Conservation (phyloP, 2,113 vertebrate genomes). For the Holacanthus passer region DNA sequence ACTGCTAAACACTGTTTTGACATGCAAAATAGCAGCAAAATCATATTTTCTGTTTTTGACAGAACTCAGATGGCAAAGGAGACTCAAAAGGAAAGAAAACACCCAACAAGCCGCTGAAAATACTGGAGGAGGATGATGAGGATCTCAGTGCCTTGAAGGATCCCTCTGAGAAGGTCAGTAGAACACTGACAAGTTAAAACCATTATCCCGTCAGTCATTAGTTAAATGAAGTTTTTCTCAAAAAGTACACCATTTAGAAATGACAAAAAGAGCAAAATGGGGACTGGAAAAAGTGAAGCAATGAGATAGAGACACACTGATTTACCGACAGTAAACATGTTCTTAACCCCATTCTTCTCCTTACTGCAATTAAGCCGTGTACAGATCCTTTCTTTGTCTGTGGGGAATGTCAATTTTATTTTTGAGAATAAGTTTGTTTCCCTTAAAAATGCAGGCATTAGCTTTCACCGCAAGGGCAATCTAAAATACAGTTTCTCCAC, state of each 20-base stretch:
- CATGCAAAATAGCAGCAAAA: too few relatives aligned
- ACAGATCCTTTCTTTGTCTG: not conserved
- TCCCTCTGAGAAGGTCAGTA: constrained; percentile 94
- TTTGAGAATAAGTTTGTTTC: not conserved
- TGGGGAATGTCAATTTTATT: not conserved
- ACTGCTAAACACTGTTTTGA: not conserved
- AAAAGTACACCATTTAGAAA: not conserved
- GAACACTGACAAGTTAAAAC: not conserved
- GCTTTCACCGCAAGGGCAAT: not conserved
- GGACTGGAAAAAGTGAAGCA: not conserved
- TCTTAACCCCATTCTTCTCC: too few relatives aligned
- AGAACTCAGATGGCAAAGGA: constrained; percentile 93
- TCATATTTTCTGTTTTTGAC: constrained; percentile 26
- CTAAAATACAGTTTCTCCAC: too few relatives aligned
- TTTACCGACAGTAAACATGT: not conserved
- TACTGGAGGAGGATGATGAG: constrained; percentile 86
- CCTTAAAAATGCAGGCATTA: not conserved
- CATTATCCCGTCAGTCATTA: not conserved
- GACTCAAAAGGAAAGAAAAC: constrained; percentile 91
- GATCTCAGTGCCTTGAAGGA: constrained; percentile 95
- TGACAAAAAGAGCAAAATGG: not conserved
- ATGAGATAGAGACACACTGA: not conserved
- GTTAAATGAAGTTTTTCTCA: not conserved
- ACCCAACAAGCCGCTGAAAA: constrained; percentile 81
- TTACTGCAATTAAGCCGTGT: not conserved